Base-by-base conservation (phyloP, 2,113 vertebrate genomes). In the Choloepus hoffmanni region DNA sequence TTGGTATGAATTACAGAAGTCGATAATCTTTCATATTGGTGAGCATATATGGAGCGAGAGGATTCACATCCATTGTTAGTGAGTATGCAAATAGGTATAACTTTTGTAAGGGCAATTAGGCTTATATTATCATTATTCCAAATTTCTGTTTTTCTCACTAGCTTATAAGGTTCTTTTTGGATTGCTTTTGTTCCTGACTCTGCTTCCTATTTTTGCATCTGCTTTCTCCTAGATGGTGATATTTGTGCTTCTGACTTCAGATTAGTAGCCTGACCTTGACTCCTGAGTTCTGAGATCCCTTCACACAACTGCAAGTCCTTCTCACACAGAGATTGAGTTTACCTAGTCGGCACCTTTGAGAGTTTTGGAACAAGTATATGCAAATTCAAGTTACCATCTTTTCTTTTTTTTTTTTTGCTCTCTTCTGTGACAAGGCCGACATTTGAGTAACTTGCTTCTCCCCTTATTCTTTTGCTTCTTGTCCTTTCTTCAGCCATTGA, bases 261-360 rank as follows among this genome's bases (percentile, higher is more conserved):
- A 78, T 65, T 77, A 89, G 33, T 76, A 53, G 67, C 72, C 82
- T 92, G 92, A 90, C 70, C 48, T 67, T 90, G 76, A 94, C 43
- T 90, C 77, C 90, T 2, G 65, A 85, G 48, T 85, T 95, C 48
- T 15, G 0, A 33, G 68, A 65, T 58, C 30, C 8, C 72, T 85
- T 95, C 36, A 36, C 50, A 70, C 55, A 97, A 90, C 85, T 90
- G 90, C 90, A 96, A 97, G 94, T 95, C 94, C 88, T 90, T 95
- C 30, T 90, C 36, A 43, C 24, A 28, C 40, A 53, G 76, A 92
- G 60, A 68, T 43, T 77, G 60, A 79, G 36, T 55, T 93, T 79
- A 78, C 14, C 36, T 84, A 30, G 18, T 63, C 18, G 65, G n/a
- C 30, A 76, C 53, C 65, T 81, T 87, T 87, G 85, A 90, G 81